Evolutionary conservation across 1,140 invertebrate species (phyloP).

Genomic region (Tetramorium simillimum): DNA sequence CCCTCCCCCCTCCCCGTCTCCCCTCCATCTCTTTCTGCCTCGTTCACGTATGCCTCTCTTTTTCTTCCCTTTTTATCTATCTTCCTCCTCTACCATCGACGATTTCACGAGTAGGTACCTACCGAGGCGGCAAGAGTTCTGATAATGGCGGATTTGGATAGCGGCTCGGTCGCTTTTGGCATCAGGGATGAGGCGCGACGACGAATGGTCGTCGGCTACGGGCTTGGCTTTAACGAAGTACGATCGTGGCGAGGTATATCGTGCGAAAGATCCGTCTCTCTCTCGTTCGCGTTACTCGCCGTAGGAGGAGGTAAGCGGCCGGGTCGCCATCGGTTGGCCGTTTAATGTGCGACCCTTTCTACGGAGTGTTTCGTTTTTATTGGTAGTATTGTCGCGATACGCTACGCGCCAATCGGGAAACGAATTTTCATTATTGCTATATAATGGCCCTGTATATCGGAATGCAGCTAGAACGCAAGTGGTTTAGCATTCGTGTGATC

Average conservation of each 20-base stretch:
- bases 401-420: neutral
- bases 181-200: slow-evolving; percentile 46
- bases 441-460: neutral
- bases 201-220: slow-evolving; percentile 49
- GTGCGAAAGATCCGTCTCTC: slow-evolving; percentile 52
- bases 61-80: slow-evolving; percentile 1
- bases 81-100: slow-evolving; percentile 52
- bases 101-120: slow-evolving; percentile 72
- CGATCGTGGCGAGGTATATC: slow-evolving; percentile 33
- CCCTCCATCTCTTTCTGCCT: neutral
- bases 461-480: neutral
- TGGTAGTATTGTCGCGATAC: neutral
- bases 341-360: slow-evolving; percentile 37
- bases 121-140: slow-evolving; percentile 72
- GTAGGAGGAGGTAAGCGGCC: slow-evolving; percentile 21
- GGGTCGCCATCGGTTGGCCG: neutral
- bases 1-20: slow-evolving; percentile 26
- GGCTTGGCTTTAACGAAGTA: slow-evolving; percentile 70
- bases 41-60: slow-evolving; percentile 22
- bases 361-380: slow-evolving; percentile 25
- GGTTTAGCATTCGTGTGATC: neutral
- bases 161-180: slow-evolving; percentile 50
- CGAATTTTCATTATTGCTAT: slow-evolving; percentile 9
- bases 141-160: slow-evolving; percentile 80
- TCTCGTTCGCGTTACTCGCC: slow-evolving; percentile 13